Evolutionary conservation across 2,888 invertebrate species (phyloP), one percentile per base, ranked within the genome.

Genomic region (Byasa hedistus): DNA sequence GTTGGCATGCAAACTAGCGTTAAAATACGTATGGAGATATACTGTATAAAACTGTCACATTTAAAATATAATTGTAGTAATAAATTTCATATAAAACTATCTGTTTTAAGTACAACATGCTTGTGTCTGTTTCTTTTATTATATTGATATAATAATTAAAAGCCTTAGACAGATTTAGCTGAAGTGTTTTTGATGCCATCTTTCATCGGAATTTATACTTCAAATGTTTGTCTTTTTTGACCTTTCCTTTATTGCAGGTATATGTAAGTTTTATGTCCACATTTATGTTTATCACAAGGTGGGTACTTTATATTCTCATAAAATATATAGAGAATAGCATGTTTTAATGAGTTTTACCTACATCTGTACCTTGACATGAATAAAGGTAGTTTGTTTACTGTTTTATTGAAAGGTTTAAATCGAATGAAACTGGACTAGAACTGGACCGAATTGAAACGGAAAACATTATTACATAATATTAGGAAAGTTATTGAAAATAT

Each of bases 1-100:
- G 63, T 59, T 63, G 62, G 62, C 55, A 55, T 22, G 21, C 54
- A 63, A 48, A 63, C 55, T 36, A 48, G 36, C 62, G 44, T 44
- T 62, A 32, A 63, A 32, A 62, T 59, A 59, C 59, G 3, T 19
- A 17, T 21, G 27, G 8, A 58, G 56, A 59, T 60, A 64, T 39
- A 36, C 8, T n/a, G 60, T 48, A 27, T 51, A 32, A 32, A 65
- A 56, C 39, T 48, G 59, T 48, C 27, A 27, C 56, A 44, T 44
- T 59, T 22, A 56, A 32, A 23, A 61, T 19, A 48, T 57, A 63
- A 32, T 59, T 56, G 32, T 32, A 55, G 24, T 7, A 27, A 56
- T 56, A 27, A 24, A 19, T 56, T 56, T 19, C 19, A 0, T 27
- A 17, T 8, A 19, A 51, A 8, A 54, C 22, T 54, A n/a, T 54